These are phyloP conservation scores for Sphaerophoria rueppellii DNA, from an alignment of 2,888 invertebrate species.

Conservation along the genomic window DNA sequence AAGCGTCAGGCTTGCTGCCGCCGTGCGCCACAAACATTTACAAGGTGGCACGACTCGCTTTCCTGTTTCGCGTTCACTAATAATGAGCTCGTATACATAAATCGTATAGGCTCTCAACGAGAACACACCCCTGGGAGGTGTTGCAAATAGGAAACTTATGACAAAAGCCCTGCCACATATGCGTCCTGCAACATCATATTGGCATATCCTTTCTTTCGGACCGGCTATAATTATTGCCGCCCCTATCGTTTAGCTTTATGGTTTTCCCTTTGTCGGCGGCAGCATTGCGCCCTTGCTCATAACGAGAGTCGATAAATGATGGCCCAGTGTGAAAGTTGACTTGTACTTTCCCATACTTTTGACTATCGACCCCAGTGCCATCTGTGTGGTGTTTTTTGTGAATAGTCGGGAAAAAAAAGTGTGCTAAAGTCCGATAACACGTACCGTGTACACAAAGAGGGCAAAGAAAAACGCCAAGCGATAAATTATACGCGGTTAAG, in stretches of 20 bases:
- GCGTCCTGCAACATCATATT: constrained; percentile 49
- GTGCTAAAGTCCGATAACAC: constrained; percentile 65
- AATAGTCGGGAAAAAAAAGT: not conserved
- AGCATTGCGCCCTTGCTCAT: not conserved
- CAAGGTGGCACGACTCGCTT: constrained; percentile 24
- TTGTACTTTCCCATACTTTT: constrained; percentile 33
- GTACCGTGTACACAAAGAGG: constrained; percentile 3
- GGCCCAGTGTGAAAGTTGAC: constrained; percentile 44
- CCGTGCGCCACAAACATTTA: not conserved
- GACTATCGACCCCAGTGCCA: constrained; percentile 44
- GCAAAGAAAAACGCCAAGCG: constrained; percentile 36
- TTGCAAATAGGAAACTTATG: constrained; percentile 53
- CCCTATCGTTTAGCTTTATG: constrained; percentile 3
- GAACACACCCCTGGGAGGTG: not conserved
- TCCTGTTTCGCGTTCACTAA: constrained; percentile 32
- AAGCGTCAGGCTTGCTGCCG: constrained; percentile 55
- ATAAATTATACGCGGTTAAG: constrained; percentile 70
- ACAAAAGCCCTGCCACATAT: constrained; percentile 63
- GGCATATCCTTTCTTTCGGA: constrained; percentile 29
- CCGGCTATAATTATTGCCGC: constrained; percentile 42
- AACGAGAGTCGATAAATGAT: constrained; percentile 58
- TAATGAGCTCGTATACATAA: constrained; percentile 41
- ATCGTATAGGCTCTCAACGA: not conserved
- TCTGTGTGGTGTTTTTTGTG: not conserved
- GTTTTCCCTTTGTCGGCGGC: not conserved